Evolutionary conservation across 2,888 invertebrate genomes (phyloP).

Genomic region (Lampropteryx suffumata): DNA sequence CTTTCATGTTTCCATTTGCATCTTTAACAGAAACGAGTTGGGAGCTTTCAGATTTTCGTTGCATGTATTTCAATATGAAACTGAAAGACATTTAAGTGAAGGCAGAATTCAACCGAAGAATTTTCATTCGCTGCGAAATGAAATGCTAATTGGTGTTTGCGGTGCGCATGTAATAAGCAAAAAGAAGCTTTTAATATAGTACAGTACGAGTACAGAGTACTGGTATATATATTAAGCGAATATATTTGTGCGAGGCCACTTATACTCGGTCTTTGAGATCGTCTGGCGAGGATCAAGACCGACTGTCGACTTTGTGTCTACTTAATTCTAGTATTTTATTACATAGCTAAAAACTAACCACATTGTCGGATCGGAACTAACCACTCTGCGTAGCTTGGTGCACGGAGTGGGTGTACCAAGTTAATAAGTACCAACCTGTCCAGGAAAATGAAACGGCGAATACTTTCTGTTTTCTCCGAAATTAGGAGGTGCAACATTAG

Average conservation of each 20-base stretch:
- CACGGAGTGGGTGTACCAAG: too few species aligned
- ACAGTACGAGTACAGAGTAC: too few species aligned
- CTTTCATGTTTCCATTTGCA: constrained; percentile 22
- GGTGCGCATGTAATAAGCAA: neutral
- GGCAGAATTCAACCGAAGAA: neutral
- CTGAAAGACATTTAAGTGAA: constrained; percentile 12
- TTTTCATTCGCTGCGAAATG: constrained; percentile 10
- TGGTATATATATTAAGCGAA: too few species aligned
- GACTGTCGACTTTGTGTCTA: too few species aligned
- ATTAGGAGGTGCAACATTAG: constrained; percentile 39
- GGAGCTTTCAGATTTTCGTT: constrained; percentile 17
- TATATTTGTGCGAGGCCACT: too few species aligned
- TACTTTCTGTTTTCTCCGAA: constrained; percentile 52
- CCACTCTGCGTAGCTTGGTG: too few species aligned
- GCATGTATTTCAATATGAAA: constrained; percentile 23
- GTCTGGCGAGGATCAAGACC: too few species aligned
- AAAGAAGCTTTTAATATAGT: too few species aligned
- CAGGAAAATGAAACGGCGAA: constrained; percentile 63
- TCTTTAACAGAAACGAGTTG: constrained; percentile 12
- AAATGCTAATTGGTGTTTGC: constrained; percentile 4
- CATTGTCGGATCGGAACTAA: too few species aligned
- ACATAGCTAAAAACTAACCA: too few species aligned
- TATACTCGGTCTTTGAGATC: too few species aligned
- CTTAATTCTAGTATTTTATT: too few species aligned
- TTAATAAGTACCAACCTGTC: constrained; percentile 52